Evolutionary conservation across 2,113 vertebrate genomes (phyloP).

Genomic region (Ptyas mucosa): DNA sequence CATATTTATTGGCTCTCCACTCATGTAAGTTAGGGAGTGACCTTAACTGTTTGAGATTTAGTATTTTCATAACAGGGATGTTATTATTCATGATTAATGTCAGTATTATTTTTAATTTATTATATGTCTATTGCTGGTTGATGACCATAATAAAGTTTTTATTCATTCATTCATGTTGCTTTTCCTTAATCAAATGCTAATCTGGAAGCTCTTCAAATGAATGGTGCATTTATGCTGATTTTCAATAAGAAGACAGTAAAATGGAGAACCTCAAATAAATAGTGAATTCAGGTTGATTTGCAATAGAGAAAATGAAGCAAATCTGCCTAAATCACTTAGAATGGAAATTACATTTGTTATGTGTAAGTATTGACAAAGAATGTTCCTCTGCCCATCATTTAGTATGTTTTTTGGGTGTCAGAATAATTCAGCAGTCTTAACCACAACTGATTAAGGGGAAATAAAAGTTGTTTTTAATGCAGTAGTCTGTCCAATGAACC

Average conservation of each 20-base stretch:
- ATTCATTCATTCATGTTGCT: not conserved
- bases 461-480: not conserved
- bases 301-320: not conserved
- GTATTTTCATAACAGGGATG: too few species aligned
- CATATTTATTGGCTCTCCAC: too few species aligned
- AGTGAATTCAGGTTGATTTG: not conserved
- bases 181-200: not conserved
- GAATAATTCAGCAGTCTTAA: not conserved
- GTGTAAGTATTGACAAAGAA: not conserved
- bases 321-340: not conserved
- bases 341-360: not conserved
- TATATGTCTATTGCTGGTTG: too few species aligned
- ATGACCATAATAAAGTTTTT: too few species aligned
- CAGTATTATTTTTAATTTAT: too few species aligned
- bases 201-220: not conserved
- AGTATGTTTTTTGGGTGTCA: not conserved
- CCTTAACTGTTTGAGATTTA: too few species aligned
- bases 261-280: not conserved
- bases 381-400: not conserved
- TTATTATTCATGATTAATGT: too few species aligned
- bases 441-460: not conserved
- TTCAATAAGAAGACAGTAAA: not conserved
- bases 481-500: not conserved
- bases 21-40: too few species aligned
- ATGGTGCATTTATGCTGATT: not conserved